A percentile compares a stretch with the other conserved stretches of the same genome.
Conservation (phyloP, 2,888 invertebrate species). For the Zhuqinia jingwanae region DNA sequence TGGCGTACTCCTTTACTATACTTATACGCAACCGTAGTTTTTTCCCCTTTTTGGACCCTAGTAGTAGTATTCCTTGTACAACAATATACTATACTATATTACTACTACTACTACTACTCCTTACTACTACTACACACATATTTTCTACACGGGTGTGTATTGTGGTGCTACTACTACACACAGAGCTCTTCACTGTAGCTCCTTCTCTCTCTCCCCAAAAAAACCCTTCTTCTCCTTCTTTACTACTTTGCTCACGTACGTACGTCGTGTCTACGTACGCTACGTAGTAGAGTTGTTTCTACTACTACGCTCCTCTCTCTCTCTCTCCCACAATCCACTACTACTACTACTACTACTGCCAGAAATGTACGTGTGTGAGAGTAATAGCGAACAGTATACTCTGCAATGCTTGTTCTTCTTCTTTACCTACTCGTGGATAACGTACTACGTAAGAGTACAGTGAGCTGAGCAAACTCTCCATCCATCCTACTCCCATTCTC, state of each 20-base stretch:
- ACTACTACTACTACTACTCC: neutral
- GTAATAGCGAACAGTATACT: too few relatives aligned
- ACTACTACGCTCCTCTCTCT: constrained; percentile 14
- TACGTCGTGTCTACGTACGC: constrained; percentile 49
- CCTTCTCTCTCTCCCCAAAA: constrained; percentile 40
- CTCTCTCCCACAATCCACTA: constrained; percentile 36
- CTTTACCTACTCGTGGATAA: constrained; percentile 19
- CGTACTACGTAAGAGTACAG: neutral
- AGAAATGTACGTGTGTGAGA: constrained; percentile 36
- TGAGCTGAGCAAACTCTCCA: neutral
- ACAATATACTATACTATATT: neutral
- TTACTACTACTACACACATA: neutral
- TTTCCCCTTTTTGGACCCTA: neutral
- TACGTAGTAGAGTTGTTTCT: constrained; percentile 38
- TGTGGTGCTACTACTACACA: too few relatives aligned
- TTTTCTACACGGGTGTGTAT: neutral
- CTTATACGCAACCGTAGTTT: constrained; percentile 78
- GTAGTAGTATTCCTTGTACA: neutral
- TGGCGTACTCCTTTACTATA: constrained; percentile 81
- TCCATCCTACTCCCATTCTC: neutral
- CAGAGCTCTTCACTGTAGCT: neutral
- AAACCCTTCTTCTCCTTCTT: constrained; percentile 40
- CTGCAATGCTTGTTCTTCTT: neutral
- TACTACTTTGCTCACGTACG: constrained; percentile 58
- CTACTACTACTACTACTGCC: too few relatives aligned